phyloP scores from a whole-genome alignment of 2,797 vertebrate species.

The Lepidocolaptes lacrymiger region DNA sequence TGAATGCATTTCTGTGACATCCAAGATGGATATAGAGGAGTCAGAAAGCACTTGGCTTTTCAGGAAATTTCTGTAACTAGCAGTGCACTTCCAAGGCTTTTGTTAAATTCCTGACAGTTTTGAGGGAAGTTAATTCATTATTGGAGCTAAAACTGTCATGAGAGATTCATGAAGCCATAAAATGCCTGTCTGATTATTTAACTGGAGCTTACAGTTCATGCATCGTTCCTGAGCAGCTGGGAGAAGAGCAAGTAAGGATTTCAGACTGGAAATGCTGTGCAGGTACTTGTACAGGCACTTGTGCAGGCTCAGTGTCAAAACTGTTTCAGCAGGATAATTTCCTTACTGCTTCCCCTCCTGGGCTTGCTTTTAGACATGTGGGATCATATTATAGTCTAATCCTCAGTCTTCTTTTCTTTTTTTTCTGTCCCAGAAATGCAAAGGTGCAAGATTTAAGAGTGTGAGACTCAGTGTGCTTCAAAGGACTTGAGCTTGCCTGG shows the following conservation, averaged over 20 bases:
- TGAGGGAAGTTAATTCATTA: background rate
- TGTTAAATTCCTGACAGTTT: background rate
- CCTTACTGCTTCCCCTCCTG: background rate
- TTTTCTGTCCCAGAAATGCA: background rate
- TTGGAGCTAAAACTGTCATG: background rate
- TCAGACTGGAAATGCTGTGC: background rate
- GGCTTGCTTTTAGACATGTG: background rate
- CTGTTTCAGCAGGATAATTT: background rate
- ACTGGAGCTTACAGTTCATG: background rate
- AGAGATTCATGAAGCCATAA: background rate
- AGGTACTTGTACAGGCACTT: background rate
- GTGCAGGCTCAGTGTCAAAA: background rate
- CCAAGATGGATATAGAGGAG: background rate
- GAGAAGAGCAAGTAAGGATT: background rate
- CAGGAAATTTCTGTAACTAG: background rate
- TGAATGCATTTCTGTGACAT: background rate
- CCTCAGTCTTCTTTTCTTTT: background rate
- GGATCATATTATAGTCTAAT: background rate
- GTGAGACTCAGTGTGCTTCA: background rate
- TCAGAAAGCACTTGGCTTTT: background rate
- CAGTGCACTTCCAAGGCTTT: background rate
- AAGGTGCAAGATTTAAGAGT: background rate
- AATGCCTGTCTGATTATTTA: background rate
- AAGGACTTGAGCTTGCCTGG: background rate
- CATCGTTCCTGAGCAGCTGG: background rate